These are phyloP conservation scores for Ennomos quercinarius DNA, from an alignment of 2,888 invertebrate species.

Conservation along the genomic window DNA sequence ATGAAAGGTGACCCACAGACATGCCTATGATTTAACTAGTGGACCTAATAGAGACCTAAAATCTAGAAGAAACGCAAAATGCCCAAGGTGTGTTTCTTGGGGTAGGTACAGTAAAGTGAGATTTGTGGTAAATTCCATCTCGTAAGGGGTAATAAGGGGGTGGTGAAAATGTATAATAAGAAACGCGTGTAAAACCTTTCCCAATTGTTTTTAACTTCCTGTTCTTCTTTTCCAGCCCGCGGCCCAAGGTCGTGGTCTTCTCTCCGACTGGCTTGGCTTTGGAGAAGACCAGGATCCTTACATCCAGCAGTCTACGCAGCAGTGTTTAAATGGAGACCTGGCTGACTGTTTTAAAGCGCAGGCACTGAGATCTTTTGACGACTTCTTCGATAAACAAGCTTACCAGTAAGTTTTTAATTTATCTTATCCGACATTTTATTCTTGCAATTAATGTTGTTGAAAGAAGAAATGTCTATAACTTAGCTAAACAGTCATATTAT, in stretches of 20 bases:
- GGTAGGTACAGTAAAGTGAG: too few relatives aligned
- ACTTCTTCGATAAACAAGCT: slow-evolving; percentile 89
- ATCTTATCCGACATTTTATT: neutral
- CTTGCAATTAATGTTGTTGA: too few relatives aligned
- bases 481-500: too few relatives aligned
- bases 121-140: too few relatives aligned
- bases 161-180: too few relatives aligned
- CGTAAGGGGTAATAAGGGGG: too few relatives aligned
- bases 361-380: slow-evolving; percentile 90
- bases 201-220: neutral
- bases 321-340: slow-evolving; percentile 92
- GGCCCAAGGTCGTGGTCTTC: slow-evolving; percentile 88
- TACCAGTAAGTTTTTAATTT: slow-evolving; percentile 72
- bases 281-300: slow-evolving; percentile 93
- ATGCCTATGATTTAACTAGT: too few relatives aligned
- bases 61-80: too few relatives aligned
- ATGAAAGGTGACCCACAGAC: too few relatives aligned
- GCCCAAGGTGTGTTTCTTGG: too few relatives aligned
- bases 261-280: slow-evolving; percentile 91
- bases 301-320: slow-evolving; percentile 89
- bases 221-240: slow-evolving; percentile 65
- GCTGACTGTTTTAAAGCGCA: slow-evolving; percentile 94
- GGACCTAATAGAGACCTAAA: too few relatives aligned
- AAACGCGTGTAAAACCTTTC: neutral
- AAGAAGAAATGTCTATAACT: too few relatives aligned